These are phyloP conservation scores for Nysson spinosus DNA, from an alignment of 2,888 invertebrate species.

Conservation along the genomic window DNA sequence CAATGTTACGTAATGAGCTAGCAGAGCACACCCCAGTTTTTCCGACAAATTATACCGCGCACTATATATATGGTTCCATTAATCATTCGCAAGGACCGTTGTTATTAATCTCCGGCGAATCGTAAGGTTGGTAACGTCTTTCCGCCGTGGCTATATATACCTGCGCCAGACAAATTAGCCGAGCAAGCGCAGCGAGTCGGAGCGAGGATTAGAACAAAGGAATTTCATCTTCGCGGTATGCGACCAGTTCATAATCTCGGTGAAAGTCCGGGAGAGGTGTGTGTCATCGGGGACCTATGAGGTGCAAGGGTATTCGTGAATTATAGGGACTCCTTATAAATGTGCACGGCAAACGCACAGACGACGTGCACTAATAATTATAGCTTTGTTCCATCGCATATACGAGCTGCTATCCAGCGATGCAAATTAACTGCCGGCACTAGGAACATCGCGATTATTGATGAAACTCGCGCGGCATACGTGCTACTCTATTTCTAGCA, in stretches of 20 bases:
- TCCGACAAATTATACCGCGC: too few species aligned
- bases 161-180: conserved; percentile 58
- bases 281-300: conserved; percentile 23
- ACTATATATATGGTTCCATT: too few species aligned
- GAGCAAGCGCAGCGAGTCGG: conserved; percentile 23
- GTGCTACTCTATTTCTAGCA: conserved; percentile 19
- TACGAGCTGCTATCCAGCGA: conserved; percentile 58
- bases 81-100: too few species aligned
- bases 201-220: conserved; percentile 56
- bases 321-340: conserved; percentile 65
- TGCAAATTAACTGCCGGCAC: conserved; percentile 63
- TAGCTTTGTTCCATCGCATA: conserved; percentile 70
- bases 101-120: conserved; percentile 16
- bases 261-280: conserved; percentile 22
- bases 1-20: too few species aligned
- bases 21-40: too few species aligned
- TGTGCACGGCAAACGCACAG: conserved; percentile 68
- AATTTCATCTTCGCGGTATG: conserved; percentile 65
- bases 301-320: conserved; percentile 8
- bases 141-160: conserved; percentile 37
- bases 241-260: conserved; percentile 45
- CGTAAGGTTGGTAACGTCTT: conserved; percentile 24
- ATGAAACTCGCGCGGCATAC: conserved; percentile 24
- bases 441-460: conserved; percentile 26
- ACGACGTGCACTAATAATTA: conserved; percentile 77